Base-by-base conservation (phyloP, 2,888 invertebrate species). In the Gnatocerus cornutus region DNA sequence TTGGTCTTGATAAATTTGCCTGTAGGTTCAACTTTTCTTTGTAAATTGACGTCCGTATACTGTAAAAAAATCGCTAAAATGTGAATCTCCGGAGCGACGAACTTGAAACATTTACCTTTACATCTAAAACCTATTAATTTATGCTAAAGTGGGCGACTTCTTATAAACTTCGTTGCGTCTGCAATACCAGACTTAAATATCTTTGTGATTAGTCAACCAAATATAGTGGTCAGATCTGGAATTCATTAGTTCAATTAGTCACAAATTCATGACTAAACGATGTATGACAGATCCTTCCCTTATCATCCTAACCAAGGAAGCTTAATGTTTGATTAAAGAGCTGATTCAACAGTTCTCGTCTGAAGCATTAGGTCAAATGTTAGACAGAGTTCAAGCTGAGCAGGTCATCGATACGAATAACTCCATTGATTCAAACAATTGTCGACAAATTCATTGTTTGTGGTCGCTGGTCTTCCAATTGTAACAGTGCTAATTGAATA, bases 391-490 rank as follows among this genome's bases (percentile, higher is more conserved):
- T 46, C 46, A 46, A 1, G 16, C 27, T 14, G 12, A 4, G n/a
- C 55, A 37, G 55, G 55, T 55, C 55, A 39, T 55, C 37, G 21
- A 21, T 46, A 46, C 46, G 46, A 52, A 10, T 12, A 55, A 13
- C 39, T 55, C 33, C 55, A 30, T 39, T 33, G 55, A 37, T 55
- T 52, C 27, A 8, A 29, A 13, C 13, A 29, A 30, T 39, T 55
- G 55, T 55, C 13, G 27, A 6, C 13, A 13, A 30, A 53, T 53
- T 53, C 27, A 56, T 56, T 56, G 56, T 56, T 56, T 27, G 43
- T 43, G 29, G 27, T 39, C 56, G 41, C 10, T 56, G 41, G 56
- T 43, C 56, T 55, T 39, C 43, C 16, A 21, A 9, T 14, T 16
- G 39, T 5, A 12, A 8, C 37, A 33, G 29, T 33, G 55, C 37